Conservation (phyloP, 2,888 invertebrate genomes). For the Rugalucina vietnamica region DNA sequence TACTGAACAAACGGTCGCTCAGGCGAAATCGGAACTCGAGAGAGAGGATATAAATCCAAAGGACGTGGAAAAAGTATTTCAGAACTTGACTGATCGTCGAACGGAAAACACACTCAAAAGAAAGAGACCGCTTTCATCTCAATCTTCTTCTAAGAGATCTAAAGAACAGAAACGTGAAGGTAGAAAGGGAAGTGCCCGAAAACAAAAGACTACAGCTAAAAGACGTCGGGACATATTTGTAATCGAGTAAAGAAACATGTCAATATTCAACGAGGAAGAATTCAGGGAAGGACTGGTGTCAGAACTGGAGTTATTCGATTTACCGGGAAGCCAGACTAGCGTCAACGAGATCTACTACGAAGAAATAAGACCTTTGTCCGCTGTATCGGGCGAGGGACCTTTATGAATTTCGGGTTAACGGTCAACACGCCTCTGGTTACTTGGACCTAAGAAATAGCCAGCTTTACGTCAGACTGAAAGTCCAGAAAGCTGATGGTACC, state of each 20-base stretch:
- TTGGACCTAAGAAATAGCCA: conserved; percentile 31
- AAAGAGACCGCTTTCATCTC: no score
- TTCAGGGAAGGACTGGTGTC: conserved; percentile 20
- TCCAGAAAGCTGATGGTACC: conserved; percentile 27
- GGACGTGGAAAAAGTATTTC: neutral
- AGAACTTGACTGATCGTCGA: neutral
- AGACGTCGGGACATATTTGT: neutral
- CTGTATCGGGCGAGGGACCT: neutral
- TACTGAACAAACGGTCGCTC: neutral
- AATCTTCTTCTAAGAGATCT: no score
- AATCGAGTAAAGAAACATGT: conserved; percentile 10
- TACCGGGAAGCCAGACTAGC: conserved; percentile 35
- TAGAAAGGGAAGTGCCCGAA: no score
- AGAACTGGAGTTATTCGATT: conserved; percentile 28
- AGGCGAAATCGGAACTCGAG: neutral
- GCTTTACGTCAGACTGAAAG: conserved; percentile 33
- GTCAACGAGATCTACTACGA: conserved; percentile 31
- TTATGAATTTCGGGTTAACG: conserved; percentile 38
- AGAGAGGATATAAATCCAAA: neutral
- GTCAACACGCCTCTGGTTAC: conserved; percentile 48
- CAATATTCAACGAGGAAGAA: conserved; percentile 12
- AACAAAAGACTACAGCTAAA: neutral
- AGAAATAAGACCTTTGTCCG: conserved; percentile 17
- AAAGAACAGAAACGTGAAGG: no score
- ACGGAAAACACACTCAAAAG: neutral